phyloP scores from a whole-genome alignment of 2,888 invertebrate species.

The Cryptocephalus primarius region DNA sequence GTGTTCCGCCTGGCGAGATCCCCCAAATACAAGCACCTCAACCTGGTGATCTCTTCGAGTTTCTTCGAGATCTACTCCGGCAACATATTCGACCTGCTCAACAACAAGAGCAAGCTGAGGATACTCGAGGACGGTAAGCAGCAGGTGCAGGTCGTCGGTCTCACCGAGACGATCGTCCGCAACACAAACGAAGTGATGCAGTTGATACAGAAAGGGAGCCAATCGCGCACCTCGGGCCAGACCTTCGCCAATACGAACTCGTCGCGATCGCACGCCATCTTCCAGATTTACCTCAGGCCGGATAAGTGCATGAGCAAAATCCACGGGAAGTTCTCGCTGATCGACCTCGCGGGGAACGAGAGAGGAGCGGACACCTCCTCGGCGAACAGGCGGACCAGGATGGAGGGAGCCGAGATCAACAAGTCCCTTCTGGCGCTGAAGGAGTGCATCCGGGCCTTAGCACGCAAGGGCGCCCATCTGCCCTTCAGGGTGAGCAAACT shows the following conservation, averaged over 20 bases:
- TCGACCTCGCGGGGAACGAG: constrained; percentile 96
- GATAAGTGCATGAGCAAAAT: constrained; percentile 68
- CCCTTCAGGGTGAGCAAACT: constrained; percentile 97
- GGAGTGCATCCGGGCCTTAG: constrained; percentile 94
- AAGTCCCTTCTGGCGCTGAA: constrained; percentile 92
- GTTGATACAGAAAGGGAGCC: constrained; percentile 84
- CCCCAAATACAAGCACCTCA: constrained; percentile 71
- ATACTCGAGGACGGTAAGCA: constrained; percentile 97
- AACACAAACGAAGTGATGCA: constrained; percentile 88
- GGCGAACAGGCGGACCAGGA: constrained; percentile 86
- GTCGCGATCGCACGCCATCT: constrained; percentile 97
- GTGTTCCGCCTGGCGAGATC: constrained; percentile 77
- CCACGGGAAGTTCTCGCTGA: constrained; percentile 97
- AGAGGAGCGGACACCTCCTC: constrained; percentile 97
- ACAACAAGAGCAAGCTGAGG: constrained; percentile 87
- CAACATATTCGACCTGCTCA: constrained; percentile 61
- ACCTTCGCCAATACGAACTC: constrained; percentile 98
- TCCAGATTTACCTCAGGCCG: constrained; percentile 81
- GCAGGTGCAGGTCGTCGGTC: constrained; percentile 93
- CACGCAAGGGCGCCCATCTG: constrained; percentile 90
- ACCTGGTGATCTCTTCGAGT: constrained; percentile 83
- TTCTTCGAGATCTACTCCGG: constrained; percentile 97
- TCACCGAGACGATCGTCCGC: constrained; percentile 85
- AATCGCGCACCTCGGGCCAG: constrained; percentile 87
- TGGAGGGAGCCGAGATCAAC: constrained; percentile 97